Base-by-base conservation (phyloP, 2,797 vertebrate genomes). In the Megalops cyprinoides region DNA sequence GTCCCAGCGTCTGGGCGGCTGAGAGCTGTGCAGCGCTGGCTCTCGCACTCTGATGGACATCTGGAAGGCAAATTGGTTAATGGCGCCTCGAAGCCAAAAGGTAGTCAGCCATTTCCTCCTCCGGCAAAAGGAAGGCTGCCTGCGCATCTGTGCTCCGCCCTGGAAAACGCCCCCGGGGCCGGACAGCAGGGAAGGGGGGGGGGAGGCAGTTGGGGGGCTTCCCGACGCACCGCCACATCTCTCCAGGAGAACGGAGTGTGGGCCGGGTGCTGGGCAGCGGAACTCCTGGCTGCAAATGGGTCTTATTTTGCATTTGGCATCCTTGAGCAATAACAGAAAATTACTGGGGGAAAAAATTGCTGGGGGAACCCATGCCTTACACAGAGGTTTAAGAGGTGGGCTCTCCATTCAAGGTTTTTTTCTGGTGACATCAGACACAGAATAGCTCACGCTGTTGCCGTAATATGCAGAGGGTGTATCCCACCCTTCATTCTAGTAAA, bases 31-130 rank as follows among this genome's bases (percentile, higher is more conserved):
- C 85, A 87, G 91, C 87, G 88, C 94, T 95, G 94, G 93, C 92
- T 92, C 83, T 85, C 85, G 88, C 87, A 92, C 86, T 83, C 89
- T 94, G 93, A 94, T 92, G 94, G 94, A 94, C 94, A 95, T 95
- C 94, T 95, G 94, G 94, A 95, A 93, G 93, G 92, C 93, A 95
- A 95, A 95, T 95, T 95, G 94, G 94, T 94, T 94, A 95, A 95
- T 94, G 93, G 93, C 83, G 91, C 94, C 93, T 95, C 93, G 90
- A 92, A 94, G 93, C 94, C 93, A 93, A 92, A 90, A 94, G 92
- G 92, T 94, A 94, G 92, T 90, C 92, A 88, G 90, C 90, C 89
- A 84, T 92, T 90, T 89, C 90, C 88, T 92, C 81, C 81, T 89
- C 89, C 87, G 90, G 91, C 89, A 85, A 86, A 82, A 79, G 34